Evolutionary conservation across 2,113 vertebrate genomes (phyloP), one percentile per base, ranked within the genome.

Genomic region (Melanostigma gelatinosum): DNA sequence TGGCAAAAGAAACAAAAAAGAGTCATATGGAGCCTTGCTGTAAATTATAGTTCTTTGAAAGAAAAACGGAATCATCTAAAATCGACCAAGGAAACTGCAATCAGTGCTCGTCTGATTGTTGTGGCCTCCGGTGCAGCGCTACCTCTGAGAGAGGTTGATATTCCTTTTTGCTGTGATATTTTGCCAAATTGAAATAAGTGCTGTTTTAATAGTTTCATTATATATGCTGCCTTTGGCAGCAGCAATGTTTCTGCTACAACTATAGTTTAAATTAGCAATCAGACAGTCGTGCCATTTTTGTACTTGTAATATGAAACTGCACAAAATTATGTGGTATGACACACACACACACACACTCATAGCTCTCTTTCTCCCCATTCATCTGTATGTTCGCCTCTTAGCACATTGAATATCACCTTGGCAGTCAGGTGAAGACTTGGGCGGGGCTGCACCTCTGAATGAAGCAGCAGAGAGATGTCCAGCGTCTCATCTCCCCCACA

Each of bases 361-460:
- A 40, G 55, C 48, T 68, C 29, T 15, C 11, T 69, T 64, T 38
- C 27, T 69, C 52, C 67, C 61, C 73, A 75, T 85, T 70, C 46
- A 65, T 79, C 38, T 83, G 42, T 66, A 71, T 84, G 72, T 65
- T 40, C 48, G 29, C 52, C 24, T 66, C 70, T 76, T 50, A 65
- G 82, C 66, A 67, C 61, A 77, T 0, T 66, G 27, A 83, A 52
- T 64, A 74, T 78, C 87, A 79, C 85, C 82, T 85, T 84, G 75
- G 82, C 79, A 80, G 77, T 67, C 40, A 60, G 72, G 83, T 76
- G 52, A 60, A 77, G 82, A 72, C 7, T 66, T 20, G 1, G 67
- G 55, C 77, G 27, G 60, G 72, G 77, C 55, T n/a, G 0, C 63
- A 67, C 52, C 50, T 85, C 67, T 67, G 71, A 85, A 69, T 75